Evolutionary conservation across 2,797 vertebrate genomes (phyloP).

Genomic region (Danio kyathit): DNA sequence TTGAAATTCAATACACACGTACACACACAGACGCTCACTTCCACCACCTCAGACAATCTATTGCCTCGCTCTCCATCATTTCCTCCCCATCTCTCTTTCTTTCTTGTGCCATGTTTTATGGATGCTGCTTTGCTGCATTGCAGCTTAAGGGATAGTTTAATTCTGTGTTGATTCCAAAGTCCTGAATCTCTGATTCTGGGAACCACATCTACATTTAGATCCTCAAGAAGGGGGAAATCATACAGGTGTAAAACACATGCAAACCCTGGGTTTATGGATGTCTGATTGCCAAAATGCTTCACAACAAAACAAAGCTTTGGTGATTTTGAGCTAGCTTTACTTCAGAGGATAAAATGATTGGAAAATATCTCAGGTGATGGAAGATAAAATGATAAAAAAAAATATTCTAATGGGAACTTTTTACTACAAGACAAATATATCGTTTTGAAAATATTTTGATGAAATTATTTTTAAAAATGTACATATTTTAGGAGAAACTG

Average conservation of each 20-base stretch:
- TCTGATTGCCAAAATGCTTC: slow-evolving; percentile 1
- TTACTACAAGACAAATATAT: too few species aligned
- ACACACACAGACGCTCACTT: slow-evolving; percentile 9
- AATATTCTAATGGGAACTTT: background rate
- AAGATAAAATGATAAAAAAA: background rate
- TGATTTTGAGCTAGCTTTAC: background rate
- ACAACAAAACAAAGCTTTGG: background rate
- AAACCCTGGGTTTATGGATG: background rate
- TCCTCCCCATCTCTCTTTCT: slow-evolving; percentile 33
- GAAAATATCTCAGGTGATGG: background rate
- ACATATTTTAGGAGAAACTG: too few species aligned
- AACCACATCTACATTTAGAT: slow-evolving; percentile 16
- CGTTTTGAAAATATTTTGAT: too few species aligned
- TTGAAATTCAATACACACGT: slow-evolving; percentile 47
- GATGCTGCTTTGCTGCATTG: slow-evolving; percentile 51
- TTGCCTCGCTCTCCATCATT: slow-evolving; percentile 36
- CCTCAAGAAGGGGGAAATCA: background rate
- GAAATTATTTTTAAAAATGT: too few species aligned
- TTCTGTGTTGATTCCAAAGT: slow-evolving; percentile 17
- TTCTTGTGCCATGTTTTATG: slow-evolving; percentile 47
- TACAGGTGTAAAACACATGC: background rate
- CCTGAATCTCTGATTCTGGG: slow-evolving; percentile 8
- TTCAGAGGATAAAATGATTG: background rate
- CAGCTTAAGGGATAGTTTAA: slow-evolving; percentile 44
- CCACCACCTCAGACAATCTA: slow-evolving; percentile 47